These are phyloP conservation scores for Mythimna vitellina DNA, from an alignment of 2,888 invertebrate genomes.

Conservation along the genomic window DNA sequence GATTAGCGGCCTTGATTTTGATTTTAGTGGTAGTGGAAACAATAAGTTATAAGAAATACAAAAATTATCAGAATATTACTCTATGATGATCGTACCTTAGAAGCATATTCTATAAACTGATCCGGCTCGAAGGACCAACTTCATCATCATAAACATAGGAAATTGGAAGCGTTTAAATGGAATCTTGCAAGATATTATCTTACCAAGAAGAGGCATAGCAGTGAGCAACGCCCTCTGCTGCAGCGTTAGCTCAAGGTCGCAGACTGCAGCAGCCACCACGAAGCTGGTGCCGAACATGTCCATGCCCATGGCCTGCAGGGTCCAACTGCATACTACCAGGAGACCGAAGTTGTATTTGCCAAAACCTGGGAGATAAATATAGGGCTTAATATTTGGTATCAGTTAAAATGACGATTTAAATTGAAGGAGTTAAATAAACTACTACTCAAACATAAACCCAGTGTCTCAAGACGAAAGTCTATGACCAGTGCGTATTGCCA, in stretches of 20 bases:
- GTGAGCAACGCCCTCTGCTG: conserved; percentile 92
- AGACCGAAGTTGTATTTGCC: conserved; percentile 86
- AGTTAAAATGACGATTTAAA: not conserved
- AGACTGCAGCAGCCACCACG: conserved; percentile 93
- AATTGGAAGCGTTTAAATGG: no score
- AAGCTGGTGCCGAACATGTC: conserved; percentile 91
- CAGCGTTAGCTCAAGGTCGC: conserved; percentile 92
- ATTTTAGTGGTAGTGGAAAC: not conserved
- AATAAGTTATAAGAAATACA: no score
- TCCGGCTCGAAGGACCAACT: not conserved
- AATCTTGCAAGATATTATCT: conserved; percentile 48
- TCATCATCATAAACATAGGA: no score
- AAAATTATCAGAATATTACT: not conserved
- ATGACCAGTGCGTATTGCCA: no score
- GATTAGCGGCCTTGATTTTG: no score
- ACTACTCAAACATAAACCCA: not conserved
- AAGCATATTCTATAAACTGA: not conserved
- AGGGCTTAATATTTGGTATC: not conserved
- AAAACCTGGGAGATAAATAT: conserved; percentile 75
- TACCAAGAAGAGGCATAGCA: conserved; percentile 93
- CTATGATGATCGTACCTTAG: not conserved
- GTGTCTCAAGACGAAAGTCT: no score
- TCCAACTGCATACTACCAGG: conserved; percentile 85
- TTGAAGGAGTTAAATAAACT: no score
- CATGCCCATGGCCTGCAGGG: conserved; percentile 88